These are phyloP conservation scores for Ciconia maguari DNA, from an alignment of 2,113 vertebrate species.

Conservation along the genomic window DNA sequence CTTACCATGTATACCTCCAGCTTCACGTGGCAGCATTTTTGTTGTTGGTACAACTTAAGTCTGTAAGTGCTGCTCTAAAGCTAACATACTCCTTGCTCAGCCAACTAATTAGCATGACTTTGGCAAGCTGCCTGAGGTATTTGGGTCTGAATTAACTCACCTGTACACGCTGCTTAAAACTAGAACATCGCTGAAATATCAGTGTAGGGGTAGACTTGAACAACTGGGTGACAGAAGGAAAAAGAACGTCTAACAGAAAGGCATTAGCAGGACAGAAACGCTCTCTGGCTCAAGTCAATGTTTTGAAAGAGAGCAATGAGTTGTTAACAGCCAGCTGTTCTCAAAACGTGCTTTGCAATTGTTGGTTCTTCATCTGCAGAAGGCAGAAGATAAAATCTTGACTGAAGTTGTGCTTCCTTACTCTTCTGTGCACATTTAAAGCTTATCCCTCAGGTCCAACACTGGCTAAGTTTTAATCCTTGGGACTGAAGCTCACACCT, in stretches of 20 bases:
- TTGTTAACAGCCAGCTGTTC: background rate
- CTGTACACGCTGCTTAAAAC: background rate
- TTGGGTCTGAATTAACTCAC: background rate
- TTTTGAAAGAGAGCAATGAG: background rate
- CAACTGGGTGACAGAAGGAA: background rate
- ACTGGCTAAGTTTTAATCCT: background rate
- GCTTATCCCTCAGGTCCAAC: background rate
- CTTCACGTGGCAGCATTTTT: background rate
- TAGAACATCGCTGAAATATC: background rate
- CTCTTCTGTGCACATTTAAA: background rate
- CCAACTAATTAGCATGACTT: background rate
- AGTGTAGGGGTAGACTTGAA: background rate
- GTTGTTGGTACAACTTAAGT: background rate
- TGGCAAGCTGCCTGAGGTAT: background rate
- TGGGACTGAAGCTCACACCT: background rate
- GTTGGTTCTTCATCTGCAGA: background rate
- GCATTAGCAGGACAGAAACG: background rate
- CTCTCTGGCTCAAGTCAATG: background rate
- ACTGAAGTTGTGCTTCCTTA: background rate
- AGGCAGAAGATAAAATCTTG: background rate
- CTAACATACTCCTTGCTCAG: background rate
- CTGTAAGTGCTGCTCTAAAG: background rate
- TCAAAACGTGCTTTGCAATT: background rate
- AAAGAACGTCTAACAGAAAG: background rate
- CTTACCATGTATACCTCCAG: fast-evolving